These are phyloP conservation scores for Anagrus nilaparvatae DNA, from an alignment of 1,140 invertebrate genomes.

Conservation along the genomic window DNA sequence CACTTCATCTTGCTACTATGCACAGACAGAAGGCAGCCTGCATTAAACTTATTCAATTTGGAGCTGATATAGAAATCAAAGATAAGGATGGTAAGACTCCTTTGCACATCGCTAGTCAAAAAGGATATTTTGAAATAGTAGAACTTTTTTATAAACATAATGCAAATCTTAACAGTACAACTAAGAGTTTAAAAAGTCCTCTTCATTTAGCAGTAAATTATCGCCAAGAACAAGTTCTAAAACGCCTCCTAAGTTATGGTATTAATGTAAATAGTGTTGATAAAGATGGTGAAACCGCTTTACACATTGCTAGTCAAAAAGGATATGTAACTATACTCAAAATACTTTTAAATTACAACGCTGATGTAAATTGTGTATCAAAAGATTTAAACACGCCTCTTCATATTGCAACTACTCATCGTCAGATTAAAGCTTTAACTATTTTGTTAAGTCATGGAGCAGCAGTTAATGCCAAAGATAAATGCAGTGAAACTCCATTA, in stretches of 20 bases:
- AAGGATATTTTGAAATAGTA: constrained; percentile 3
- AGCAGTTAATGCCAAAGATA: neutral
- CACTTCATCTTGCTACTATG: constrained; percentile 11
- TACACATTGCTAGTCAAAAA: constrained; percentile 1
- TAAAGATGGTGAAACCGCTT: neutral
- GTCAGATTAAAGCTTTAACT: neutral
- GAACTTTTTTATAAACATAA: constrained; percentile 7
- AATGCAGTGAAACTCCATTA: constrained; percentile 7
- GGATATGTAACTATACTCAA: constrained; percentile 6
- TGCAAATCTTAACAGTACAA: constrained; percentile 8
- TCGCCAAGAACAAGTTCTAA: no score
- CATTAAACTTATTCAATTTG: neutral
- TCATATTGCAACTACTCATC: constrained; percentile 6
- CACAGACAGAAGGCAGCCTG: constrained; percentile 3
- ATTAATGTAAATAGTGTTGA: neutral
- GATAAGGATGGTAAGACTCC: neutral
- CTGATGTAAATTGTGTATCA: constrained; percentile 4
- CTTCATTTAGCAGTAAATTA: constrained; percentile 6
- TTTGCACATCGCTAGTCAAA: neutral
- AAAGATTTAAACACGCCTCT: constrained; percentile 2
- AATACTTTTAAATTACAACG: constrained; percentile 4
- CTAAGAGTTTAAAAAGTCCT: constrained; percentile 1
- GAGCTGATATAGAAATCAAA: neutral
- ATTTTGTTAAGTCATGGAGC: neutral
- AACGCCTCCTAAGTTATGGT: constrained; percentile 2